Evolutionary conservation across 2,888 invertebrate genomes (phyloP).

Genomic region (Hoplodrina ambigua): DNA sequence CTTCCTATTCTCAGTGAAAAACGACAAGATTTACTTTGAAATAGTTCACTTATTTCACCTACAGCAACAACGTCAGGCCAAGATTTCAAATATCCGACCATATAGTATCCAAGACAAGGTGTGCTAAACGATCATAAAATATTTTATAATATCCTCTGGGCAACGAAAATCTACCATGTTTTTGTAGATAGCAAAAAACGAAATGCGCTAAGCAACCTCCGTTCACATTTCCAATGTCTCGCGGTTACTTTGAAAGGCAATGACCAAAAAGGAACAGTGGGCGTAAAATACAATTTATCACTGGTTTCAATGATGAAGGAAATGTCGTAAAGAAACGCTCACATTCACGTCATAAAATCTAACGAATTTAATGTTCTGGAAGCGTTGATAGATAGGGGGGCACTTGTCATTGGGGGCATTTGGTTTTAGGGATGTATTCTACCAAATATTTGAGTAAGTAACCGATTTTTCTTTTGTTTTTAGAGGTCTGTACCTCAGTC

Average conservation of each 20-base stretch:
- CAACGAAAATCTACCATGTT: too few relatives aligned
- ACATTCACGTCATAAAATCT: slow-evolving; percentile 55
- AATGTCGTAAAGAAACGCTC: slow-evolving; percentile 51
- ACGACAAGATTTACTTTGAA: not conserved
- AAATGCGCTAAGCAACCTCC: not conserved
- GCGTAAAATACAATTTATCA: slow-evolving; percentile 54
- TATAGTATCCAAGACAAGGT: not conserved
- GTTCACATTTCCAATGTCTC: slow-evolving; percentile 11
- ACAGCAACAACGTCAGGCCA: not conserved
- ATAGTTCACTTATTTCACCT: not conserved
- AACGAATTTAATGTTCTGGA: slow-evolving; percentile 58
- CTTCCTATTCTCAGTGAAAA: not conserved
- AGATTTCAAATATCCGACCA: not conserved
- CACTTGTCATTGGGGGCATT: slow-evolving; percentile 36
- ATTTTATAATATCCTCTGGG: too few relatives aligned
- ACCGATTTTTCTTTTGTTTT: not conserved
- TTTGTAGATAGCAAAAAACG: not conserved
- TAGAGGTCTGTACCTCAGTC: too few relatives aligned
- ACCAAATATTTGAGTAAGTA: slow-evolving; percentile 5
- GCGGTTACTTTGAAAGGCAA: slow-evolving; percentile 29
- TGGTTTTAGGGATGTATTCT: slow-evolving; percentile 2
- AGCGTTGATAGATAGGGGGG: slow-evolving; percentile 50
- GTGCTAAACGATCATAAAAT: not conserved
- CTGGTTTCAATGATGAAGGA: slow-evolving; percentile 51
- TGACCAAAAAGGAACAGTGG: slow-evolving; percentile 37